Conservation (phyloP, 2,113 vertebrate genomes). For the Pluvialis apricaria region DNA sequence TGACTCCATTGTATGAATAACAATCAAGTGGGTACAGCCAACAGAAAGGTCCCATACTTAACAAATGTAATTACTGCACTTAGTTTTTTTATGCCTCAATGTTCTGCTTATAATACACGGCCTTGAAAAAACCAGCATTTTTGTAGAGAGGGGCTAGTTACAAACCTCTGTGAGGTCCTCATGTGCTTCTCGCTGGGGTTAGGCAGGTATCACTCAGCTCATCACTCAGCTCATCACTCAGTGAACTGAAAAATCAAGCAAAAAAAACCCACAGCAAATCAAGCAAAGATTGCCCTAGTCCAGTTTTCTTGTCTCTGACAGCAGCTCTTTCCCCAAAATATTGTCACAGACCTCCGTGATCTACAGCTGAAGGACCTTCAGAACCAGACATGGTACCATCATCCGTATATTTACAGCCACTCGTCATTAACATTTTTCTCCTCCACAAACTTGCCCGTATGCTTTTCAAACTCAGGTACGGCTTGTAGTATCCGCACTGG, state of each 20-base stretch:
- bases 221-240: neutral
- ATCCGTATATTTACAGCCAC: neutral
- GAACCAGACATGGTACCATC: neutral
- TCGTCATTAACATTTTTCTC: neutral
- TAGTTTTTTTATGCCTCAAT: neutral
- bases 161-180: neutral
- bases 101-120: neutral
- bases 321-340: neutral
- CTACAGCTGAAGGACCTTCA: neutral
- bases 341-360: neutral
- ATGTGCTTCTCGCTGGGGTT: neutral
- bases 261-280: neutral
- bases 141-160: neutral
- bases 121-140: neutral
- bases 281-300: neutral
- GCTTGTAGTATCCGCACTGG: neutral
- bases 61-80: neutral
- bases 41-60: neutral
- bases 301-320: neutral
- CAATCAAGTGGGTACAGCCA: neutral
- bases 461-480: neutral
- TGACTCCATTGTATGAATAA: neutral
- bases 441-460: neutral
- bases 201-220: neutral
- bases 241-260: too few relatives aligned